Evolutionary conservation across 2,888 invertebrate genomes (phyloP), one percentile per base, ranked within the genome.

Genomic region (Chrysolina americana): DNA sequence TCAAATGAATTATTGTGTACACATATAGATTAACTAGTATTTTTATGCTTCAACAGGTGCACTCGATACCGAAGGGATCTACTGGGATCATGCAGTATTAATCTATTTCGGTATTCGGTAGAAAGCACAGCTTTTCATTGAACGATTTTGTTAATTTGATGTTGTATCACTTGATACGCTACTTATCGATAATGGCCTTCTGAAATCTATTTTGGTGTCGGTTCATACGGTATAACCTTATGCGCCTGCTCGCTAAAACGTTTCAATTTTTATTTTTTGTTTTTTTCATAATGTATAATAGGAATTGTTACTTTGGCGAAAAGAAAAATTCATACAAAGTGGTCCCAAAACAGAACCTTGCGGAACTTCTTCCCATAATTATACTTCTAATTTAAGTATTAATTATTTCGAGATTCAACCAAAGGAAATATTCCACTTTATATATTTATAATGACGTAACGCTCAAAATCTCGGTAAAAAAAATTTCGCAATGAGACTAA

Each of bases 101-200:
- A 53, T 53, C 53, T 53, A 53, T 53, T 53, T 53, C 53, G 53
- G 53, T 17, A 53, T 53, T 53, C 53, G 53, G 53, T 17, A 53
- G 53, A 3, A 19, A 13, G 53, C 21, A 17, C 17, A 53, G 21
- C 17, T 53, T 53, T 53, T 48, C 10, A 17, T 48, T 48, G n/a
- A 48, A 10, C 2, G 48, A 48, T 48, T 48, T 9, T 48, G 48
- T n/a, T 48, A 48, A 48, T 17, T n/a, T 17, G 48, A 48, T 48
- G 17, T 48, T 53, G 11, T 53, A 53, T 53, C 53, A 21, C 19
- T 19, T 53, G 53, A 53, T 53, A 53, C 1, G 13, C 2, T 13
- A 53, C 44, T 44, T 44, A 44, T 44, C 44, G 15, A 15, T 44
- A 3, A 15, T 44, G 44, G 44, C 44, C 44, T 15, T 44, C 44